phyloP scores from a whole-genome alignment of 2,797 vertebrate species.

The Phylloscopus collybita region DNA sequence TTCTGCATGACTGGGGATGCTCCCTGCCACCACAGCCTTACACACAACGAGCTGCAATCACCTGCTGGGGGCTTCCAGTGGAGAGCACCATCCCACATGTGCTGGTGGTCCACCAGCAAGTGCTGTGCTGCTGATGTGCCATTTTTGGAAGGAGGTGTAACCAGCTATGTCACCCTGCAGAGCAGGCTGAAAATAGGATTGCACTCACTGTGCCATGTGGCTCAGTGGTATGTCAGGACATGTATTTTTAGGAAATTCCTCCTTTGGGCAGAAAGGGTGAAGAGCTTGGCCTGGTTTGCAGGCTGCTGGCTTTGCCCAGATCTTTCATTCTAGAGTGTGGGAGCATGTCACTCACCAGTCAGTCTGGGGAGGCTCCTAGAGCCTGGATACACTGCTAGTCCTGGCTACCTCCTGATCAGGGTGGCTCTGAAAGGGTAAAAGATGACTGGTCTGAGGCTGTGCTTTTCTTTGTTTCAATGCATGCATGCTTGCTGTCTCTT shows the following conservation, averaged over 20 bases:
- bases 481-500: neutral
- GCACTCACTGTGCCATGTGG: slow-evolving; percentile 52
- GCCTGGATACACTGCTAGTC: neutral
- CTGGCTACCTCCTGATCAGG: neutral
- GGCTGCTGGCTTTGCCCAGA: slow-evolving; percentile 23
- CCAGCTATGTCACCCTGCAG: slow-evolving; percentile 51
- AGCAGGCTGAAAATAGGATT: slow-evolving; percentile 63
- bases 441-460: neutral
- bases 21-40: neutral
- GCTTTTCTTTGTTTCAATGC: neutral
- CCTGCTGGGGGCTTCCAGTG: neutral
- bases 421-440: neutral
- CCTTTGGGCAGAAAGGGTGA: slow-evolving; percentile 60
- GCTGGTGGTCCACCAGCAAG: slow-evolving; percentile 14
- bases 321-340: neutral
- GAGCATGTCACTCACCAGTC: neutral
- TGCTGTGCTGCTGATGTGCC: neutral
- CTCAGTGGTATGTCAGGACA: slow-evolving; percentile 64
- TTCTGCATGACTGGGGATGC: neutral
- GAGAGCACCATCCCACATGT: neutral
- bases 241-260: slow-evolving; percentile 71
- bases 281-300: slow-evolving; percentile 15
- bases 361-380: neutral
- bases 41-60: fast-evolving
- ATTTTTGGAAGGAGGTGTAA: slow-evolving; percentile 61